Evolutionary conservation across 2,797 vertebrate species (phyloP).

Genomic region (Lepilemur ruficaudatus): DNA sequence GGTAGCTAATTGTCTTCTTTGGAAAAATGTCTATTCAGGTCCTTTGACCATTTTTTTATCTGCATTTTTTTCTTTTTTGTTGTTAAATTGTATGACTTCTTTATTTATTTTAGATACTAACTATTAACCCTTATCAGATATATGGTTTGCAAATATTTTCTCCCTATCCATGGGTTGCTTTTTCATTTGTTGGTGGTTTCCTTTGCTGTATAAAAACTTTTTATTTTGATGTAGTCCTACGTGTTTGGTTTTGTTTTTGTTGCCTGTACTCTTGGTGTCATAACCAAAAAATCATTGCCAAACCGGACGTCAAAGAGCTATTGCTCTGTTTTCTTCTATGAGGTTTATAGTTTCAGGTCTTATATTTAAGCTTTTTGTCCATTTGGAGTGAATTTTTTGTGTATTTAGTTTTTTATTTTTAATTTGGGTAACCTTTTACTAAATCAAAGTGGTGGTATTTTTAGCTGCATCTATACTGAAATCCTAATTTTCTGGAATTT

Average conservation of each 20-base stretch:
- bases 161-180: not conserved
- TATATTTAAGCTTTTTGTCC: not conserved
- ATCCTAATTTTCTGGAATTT: conserved; percentile 23
- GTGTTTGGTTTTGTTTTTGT: not conserved
- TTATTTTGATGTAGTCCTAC: not conserved
- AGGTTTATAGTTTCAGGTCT: not conserved
- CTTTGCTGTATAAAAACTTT: not conserved
- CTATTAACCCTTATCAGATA: not conserved
- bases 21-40: not conserved
- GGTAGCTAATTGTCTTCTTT: not conserved
- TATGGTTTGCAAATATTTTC: not conserved
- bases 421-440: not conserved
- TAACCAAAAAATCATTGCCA: not conserved
- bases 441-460: not conserved
- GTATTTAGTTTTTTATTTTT: not conserved
- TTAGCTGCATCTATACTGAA: not conserved
- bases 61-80: not conserved
- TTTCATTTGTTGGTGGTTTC: not conserved
- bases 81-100: not conserved
- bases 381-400: not conserved
- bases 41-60: not conserved
- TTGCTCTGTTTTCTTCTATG: not conserved
- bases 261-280: not conserved
- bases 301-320: not conserved
- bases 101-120: not conserved